Conservation (phyloP, 2,888 invertebrate species). For the Diloba caeruleocephala region DNA sequence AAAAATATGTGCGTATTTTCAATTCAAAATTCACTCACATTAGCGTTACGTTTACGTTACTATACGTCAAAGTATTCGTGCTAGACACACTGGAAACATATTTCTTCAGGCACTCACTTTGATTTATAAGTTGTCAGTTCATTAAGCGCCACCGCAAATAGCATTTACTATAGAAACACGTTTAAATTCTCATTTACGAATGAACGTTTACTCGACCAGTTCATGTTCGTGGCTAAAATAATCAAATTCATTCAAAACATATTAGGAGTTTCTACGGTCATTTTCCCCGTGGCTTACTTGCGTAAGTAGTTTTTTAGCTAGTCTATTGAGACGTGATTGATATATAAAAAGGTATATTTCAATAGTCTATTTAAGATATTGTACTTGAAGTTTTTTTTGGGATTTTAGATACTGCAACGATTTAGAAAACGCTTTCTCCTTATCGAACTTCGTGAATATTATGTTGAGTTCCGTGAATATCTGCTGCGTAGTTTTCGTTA, state of each 20-base stretch:
- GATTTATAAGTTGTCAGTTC: constrained; percentile 4
- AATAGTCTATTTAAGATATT: constrained; percentile 24
- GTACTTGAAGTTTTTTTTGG: constrained; percentile 46
- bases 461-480: constrained; percentile 82
- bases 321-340: constrained; percentile 30
- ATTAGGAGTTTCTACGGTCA: constrained; percentile 19
- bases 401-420: constrained; percentile 79
- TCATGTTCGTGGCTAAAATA: too few species aligned
- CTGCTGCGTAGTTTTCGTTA: constrained; percentile 83
- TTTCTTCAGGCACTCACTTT: neutral
- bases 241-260: constrained; percentile 12
- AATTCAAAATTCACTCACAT: too few species aligned
- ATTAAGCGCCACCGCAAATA: constrained; percentile 9
- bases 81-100: neutral
- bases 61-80: too few species aligned
- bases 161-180: constrained; percentile 25
- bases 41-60: too few species aligned
- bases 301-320: constrained; percentile 21
- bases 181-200: constrained; percentile 38
- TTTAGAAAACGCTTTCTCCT: constrained; percentile 79
- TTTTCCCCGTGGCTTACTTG: constrained; percentile 31
- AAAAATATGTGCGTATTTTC: too few species aligned
- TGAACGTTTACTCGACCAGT: constrained; percentile 7
- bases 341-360: constrained; percentile 37
- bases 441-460: constrained; percentile 79